phyloP scores from a whole-genome alignment of 1,140 invertebrate species.

The Monochamus saltuarius region DNA sequence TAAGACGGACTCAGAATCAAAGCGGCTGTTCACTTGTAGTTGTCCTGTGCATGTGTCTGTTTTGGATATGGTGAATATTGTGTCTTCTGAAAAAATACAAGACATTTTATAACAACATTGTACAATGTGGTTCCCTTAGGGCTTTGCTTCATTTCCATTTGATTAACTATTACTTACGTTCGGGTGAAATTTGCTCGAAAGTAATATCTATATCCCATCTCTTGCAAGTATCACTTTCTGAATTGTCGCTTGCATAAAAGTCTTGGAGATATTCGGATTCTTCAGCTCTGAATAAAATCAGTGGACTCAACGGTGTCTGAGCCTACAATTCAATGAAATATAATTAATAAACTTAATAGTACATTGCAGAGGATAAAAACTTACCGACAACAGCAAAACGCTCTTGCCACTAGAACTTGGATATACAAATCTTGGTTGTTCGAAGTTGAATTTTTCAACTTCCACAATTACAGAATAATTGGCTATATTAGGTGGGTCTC shows the following conservation, averaged over 20 bases:
- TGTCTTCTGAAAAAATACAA: no score
- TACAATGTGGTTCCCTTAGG: no score
- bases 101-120: no score
- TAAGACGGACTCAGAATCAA: neutral
- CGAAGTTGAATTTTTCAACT: conserved; percentile 55
- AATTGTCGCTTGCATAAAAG: neutral
- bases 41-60: conserved; percentile 15
- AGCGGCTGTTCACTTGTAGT: conserved; percentile 19
- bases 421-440: conserved; percentile 53
- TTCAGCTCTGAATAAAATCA: conserved; percentile 4
- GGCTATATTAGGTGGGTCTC: conserved; percentile 38
- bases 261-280: neutral
- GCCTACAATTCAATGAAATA: neutral
- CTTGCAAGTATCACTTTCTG: neutral
- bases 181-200: no score
- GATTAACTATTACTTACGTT: no score
- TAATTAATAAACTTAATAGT: neutral
- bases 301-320: neutral
- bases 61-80: neutral
- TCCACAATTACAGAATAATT: conserved; percentile 50
- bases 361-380: neutral
- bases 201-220: neutral
- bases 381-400: conserved; percentile 42
- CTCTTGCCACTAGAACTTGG: conserved; percentile 39
- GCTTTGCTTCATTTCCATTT: no score